Conservation (phyloP, 1,140 invertebrate species). For the Aphaenogaster ashmeadi region DNA sequence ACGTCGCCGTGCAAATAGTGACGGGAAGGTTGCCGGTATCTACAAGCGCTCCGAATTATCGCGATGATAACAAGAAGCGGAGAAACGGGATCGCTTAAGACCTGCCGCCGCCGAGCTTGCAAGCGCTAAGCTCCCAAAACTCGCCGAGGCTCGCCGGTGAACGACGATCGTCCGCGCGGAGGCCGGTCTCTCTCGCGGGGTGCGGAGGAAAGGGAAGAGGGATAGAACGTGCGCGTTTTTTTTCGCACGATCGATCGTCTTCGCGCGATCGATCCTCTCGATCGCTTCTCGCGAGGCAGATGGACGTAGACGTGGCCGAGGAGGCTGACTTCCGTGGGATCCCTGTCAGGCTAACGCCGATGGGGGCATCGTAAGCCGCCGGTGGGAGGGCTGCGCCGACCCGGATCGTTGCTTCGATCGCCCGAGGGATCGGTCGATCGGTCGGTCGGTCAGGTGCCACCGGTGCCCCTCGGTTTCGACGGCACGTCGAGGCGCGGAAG, state of each 20-base stretch:
- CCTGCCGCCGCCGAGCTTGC: neutral
- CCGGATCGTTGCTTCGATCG: conserved; percentile 49
- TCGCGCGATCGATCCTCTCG: neutral
- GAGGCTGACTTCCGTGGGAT: conserved; percentile 65
- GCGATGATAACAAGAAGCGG: neutral
- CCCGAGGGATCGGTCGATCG: conserved; percentile 46
- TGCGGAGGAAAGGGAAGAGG: neutral
- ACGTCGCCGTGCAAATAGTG: conserved; percentile 1
- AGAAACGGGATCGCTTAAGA: neutral
- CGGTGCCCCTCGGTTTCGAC: conserved; percentile 43
- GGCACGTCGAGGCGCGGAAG: neutral
- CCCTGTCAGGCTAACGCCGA: conserved; percentile 6
- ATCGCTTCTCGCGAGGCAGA: conserved; percentile 21
- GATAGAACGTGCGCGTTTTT: neutral
- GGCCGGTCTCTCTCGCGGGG: neutral
- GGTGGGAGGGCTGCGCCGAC: conserved; percentile 50
- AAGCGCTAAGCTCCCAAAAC: neutral
- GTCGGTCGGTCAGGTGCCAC: conserved; percentile 23
- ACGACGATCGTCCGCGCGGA: neutral
- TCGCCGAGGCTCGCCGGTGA: neutral
- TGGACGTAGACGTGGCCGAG: conserved; percentile 55
- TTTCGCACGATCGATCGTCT: neutral
- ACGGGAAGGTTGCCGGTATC: neutral
- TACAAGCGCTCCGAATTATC: neutral
- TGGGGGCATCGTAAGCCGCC: conserved; percentile 57